These are phyloP conservation scores for Brachionus koreanus DNA, from an alignment of 1,140 invertebrate genomes.

Conservation along the genomic window DNA sequence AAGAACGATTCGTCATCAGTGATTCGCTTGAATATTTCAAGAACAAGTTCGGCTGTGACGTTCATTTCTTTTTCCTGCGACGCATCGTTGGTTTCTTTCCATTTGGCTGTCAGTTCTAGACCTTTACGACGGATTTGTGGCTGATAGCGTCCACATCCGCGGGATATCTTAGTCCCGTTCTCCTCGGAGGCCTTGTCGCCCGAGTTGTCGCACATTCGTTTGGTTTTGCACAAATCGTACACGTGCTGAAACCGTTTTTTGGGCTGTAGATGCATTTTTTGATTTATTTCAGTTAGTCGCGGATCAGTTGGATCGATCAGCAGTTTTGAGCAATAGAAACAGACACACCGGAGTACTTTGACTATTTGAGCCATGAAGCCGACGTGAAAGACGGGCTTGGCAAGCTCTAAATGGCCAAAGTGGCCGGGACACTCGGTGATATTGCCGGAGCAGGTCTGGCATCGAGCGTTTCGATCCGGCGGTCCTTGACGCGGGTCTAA, in stretches of 20 bases:
- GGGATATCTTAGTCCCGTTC: slow-evolving; percentile 65
- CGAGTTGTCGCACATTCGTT: slow-evolving; percentile 82
- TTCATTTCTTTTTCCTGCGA: slow-evolving; percentile 76
- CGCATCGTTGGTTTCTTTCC: slow-evolving; percentile 79
- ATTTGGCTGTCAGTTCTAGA: slow-evolving; percentile 87
- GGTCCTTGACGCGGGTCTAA: slow-evolving; percentile 99
- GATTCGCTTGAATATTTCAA: slow-evolving; percentile 94
- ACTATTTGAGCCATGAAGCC: slow-evolving; percentile 95
- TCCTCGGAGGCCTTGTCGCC: slow-evolving; percentile 54
- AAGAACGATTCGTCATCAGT: slow-evolving; percentile 94
- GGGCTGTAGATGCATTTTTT: slow-evolving; percentile 93
- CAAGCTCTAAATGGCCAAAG: slow-evolving; percentile 97
- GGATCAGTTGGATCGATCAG: slow-evolving; percentile 88
- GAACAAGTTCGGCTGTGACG: slow-evolving; percentile 86
- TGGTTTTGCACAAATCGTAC: slow-evolving; percentile 96
- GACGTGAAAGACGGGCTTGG: slow-evolving; percentile 97
- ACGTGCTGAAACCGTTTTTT: slow-evolving; percentile 87
- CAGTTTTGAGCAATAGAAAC: slow-evolving; percentile 94
- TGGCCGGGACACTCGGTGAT: slow-evolving; percentile 98
- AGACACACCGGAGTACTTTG: slow-evolving; percentile 91
- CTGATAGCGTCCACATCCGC: slow-evolving; percentile 94
- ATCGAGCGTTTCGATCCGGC: slow-evolving; percentile 79
- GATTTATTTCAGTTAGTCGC: slow-evolving; percentile 93
- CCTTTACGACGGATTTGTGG: slow-evolving; percentile 82
- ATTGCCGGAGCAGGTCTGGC: slow-evolving; percentile 94